Conservation (phyloP, 2,888 invertebrate species). For the Agonum fuliginosum region DNA sequence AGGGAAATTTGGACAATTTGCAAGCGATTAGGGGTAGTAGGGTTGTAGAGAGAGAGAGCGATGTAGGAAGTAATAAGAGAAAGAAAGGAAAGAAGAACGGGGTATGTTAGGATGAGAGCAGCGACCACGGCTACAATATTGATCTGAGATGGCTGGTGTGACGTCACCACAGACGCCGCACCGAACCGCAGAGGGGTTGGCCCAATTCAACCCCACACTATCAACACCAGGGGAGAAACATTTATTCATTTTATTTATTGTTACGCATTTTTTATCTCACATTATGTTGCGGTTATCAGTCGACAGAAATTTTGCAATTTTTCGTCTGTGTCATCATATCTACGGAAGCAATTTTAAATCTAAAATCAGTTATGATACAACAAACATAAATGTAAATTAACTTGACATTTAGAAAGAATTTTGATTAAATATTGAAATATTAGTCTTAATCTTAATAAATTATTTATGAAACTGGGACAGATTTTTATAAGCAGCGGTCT, state of each 20-base stretch:
- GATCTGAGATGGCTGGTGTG: constrained; percentile 48
- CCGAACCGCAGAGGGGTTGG: constrained; percentile 23
- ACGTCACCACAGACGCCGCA: constrained; percentile 47
- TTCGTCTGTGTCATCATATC: too few relatives aligned
- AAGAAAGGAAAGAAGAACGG: neutral
- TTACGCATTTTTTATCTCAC: neutral
- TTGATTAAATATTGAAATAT: too few relatives aligned
- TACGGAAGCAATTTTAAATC: too few relatives aligned
- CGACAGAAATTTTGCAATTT: too few relatives aligned
- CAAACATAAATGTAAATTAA: too few relatives aligned
- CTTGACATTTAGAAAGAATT: too few relatives aligned
- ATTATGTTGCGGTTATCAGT: neutral
- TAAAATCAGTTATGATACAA: too few relatives aligned
- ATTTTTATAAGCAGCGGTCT: too few relatives aligned
- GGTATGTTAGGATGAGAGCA: neutral
- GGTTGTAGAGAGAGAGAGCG: neutral
- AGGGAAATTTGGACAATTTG: constrained; percentile 26
- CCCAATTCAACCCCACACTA: neutral
- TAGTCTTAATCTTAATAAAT: too few relatives aligned
- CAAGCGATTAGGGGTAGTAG: constrained; percentile 37
- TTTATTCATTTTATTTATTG: neutral
- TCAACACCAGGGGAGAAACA: neutral
- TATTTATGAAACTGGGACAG: too few relatives aligned
- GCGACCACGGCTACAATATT: constrained; percentile 32
- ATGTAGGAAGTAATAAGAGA: neutral